Evolutionary conservation across 1,140 invertebrate genomes (phyloP), one percentile per base, ranked within the genome.

Genomic region (Amyelois transitella): DNA sequence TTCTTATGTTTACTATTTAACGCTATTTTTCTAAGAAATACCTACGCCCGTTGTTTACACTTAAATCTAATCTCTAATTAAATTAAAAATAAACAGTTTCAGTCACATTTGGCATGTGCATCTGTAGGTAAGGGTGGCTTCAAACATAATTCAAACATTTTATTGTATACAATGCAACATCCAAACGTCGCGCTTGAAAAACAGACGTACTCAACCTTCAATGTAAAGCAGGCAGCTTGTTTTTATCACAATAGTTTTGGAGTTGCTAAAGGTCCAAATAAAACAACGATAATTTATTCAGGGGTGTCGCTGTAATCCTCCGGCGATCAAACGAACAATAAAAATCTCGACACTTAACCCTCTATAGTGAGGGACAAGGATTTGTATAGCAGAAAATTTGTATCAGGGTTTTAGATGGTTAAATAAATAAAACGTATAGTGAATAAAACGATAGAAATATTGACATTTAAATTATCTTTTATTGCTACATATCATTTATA

Each of bases 231-330:
- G 2, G 1, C 32, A 38, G 12, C 32, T 1, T 38, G 32, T 38
- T n/a, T 38, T 38, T 38, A 38, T 38, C 17, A 14, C 12, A 38
- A 14, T 38, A 38, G 32, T 38, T 38, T 38, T n/a, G n/a, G n/a
- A n/a, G 20, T 19, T 12, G 52, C 52, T 59, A 55, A 51, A 22
- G 32, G 58, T 65, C 62, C 61, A 62, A 78, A 77, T 82, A 74
- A 77, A 81, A 81, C 62, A 68, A 55, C 65, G 64, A 75, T 80
- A 81, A 81, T 83, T 72, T 81, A 81, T 79, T 81, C 80, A 66
- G 69, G 54, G 58, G 64, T 60, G 57, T 67, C 58, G 52, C 64
- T 64, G 68, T 84, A 81, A 84, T 80, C 78, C 64, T 60, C 25
- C 54, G 64, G 63, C 64, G 71, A 77, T 81, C 75, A 76, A 67